phyloP scores from a whole-genome alignment of 2,797 vertebrate genomes.

The Acanthornis magna region DNA sequence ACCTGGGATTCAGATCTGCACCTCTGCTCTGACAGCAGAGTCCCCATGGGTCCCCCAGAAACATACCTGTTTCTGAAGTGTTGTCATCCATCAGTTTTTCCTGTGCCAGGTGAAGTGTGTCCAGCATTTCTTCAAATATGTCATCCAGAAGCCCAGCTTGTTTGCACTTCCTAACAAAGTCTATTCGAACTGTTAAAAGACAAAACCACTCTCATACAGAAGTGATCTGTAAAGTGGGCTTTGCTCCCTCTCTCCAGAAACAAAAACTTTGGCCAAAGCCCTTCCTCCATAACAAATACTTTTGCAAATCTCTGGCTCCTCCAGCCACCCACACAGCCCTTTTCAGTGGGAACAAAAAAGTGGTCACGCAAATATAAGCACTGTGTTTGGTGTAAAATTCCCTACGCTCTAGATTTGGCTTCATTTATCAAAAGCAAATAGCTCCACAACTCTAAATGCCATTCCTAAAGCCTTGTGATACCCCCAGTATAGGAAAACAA shows the following conservation, averaged over 20 bases:
- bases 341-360: neutral
- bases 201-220: neutral
- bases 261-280: neutral
- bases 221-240: neutral
- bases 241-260: neutral
- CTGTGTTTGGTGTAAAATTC: neutral
- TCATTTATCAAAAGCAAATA: neutral
- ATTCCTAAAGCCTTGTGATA: neutral
- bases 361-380: neutral
- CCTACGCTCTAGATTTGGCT: neutral
- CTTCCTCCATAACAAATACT: neutral
- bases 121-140: conserved; percentile 76
- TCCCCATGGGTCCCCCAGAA: neutral
- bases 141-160: conserved; percentile 72
- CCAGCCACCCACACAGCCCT: neutral
- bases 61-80: conserved; percentile 74
- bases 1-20: neutral
- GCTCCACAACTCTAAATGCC: neutral
- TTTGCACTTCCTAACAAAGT: conserved; percentile 75
- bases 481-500: neutral
- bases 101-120: conserved; percentile 67
- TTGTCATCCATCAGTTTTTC: conserved; percentile 71
- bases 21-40: neutral
- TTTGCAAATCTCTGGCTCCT: neutral
- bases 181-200: conserved; percentile 45